Evolutionary conservation across 2,113 vertebrate species (phyloP).

Genomic region (Sisor rabdophorus): DNA sequence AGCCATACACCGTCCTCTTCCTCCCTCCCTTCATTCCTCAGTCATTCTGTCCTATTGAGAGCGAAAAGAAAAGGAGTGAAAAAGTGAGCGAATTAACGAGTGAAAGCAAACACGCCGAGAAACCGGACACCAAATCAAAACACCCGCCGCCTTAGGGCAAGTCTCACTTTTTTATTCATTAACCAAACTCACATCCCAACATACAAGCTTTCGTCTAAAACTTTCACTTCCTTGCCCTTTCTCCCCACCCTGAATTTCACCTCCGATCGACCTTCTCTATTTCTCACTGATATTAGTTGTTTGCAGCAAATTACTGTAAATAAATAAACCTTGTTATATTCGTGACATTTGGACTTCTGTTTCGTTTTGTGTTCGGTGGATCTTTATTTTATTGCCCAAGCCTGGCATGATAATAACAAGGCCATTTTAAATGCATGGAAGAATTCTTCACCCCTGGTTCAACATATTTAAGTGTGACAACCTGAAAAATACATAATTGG

Average conservation of each 20-base stretch:
- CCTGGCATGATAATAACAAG: background rate
- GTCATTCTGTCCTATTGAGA: background rate
- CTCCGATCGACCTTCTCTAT: conserved; percentile 62
- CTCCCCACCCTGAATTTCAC: conserved; percentile 60
- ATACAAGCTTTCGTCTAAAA: conserved; percentile 24
- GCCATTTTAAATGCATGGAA: background rate
- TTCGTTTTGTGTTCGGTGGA: conserved; percentile 28
- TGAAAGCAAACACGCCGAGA: conserved; percentile 1
- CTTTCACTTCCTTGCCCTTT: conserved; percentile 53
- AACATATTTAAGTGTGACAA: background rate
- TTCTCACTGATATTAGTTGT: conserved; percentile 9
- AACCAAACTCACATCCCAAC: conserved; percentile 35
- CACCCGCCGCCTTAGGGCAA: conserved; percentile 29
- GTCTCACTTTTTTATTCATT: conserved; percentile 51
- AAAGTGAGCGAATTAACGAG: conserved; percentile 27
- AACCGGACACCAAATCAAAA: conserved; percentile 14
- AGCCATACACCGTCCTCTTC: conserved; percentile 30
- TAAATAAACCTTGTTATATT: conserved; percentile 22
- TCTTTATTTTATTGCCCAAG: background rate
- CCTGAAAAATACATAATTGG: background rate
- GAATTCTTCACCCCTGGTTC: background rate
- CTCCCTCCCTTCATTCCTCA: conserved; percentile 17
- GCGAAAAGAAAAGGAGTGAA: conserved; percentile 3
- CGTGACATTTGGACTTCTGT: conserved; percentile 12
- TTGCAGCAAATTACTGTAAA: conserved; percentile 8